Base-by-base conservation (phyloP, 2,888 invertebrate species). In the Allolobophora icterica region DNA sequence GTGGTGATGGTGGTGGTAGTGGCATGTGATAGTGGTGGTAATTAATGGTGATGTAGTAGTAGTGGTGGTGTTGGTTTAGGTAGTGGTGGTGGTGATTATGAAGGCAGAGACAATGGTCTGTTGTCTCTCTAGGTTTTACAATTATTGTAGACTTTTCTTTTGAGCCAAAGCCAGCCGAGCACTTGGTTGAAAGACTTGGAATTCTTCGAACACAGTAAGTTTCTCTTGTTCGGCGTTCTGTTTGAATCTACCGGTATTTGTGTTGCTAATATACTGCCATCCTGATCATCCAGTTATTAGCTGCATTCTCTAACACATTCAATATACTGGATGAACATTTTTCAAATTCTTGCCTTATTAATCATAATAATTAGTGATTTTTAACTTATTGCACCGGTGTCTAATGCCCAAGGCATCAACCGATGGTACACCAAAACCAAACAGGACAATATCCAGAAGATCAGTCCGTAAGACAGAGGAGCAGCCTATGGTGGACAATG, bases 111-210 rank as follows among this genome's bases (percentile, higher is more conserved):
- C 11, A n/a, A n/a, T 71, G 71, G 71, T 71, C 52, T 52, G 21
- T 52, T 52, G 52, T 52, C 13, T 52, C 24, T 52, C 45, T 19
- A 45, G 42, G 13, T 45, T 34, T 42, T 52, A 42, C 38, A 15
- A 90, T 83, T 34, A 24, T 92, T 93, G 40, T 93, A 94, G 94
- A 93, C 15, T 94, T 94, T 92, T 91, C 92, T 35, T 94, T 94
- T 91, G 91, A 92, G 89, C 94, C 94, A 8, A 94, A 94, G 90
- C 92, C 93, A 58, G 93, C 94, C 38, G 92, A 93, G 8, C 93
- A 94, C 58, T 92, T 94, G 24, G 94, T 71, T 15, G 71, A 35
- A 33, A 30, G 42, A 24, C 45, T 89, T 42, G 89, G 35, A 71
- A 19, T 58, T n/a, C 34, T 91, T 24, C 35, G 58, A 58, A 91